A percentile compares a stretch with the other conserved stretches of the same genome.
Evolutionary conservation across 2,888 invertebrate genomes (phyloP).

Genomic region (Hemistola chrysoprasaria): DNA sequence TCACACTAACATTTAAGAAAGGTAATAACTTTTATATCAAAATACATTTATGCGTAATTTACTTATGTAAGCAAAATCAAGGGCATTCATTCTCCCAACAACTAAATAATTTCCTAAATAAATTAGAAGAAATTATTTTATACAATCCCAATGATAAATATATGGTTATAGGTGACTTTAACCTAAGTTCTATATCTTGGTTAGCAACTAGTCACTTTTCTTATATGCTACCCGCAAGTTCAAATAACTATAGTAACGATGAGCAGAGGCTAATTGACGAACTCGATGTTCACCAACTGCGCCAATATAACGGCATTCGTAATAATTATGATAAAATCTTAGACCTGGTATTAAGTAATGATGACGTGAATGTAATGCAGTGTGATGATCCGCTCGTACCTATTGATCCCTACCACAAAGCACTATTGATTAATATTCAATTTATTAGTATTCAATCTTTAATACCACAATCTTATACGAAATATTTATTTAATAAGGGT

Average conservation of each 20-base stretch:
- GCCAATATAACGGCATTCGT: conserved; percentile 1
- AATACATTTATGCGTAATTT: neutral
- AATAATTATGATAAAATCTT: conserved; percentile 2
- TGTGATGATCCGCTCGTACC: neutral
- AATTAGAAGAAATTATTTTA: neutral
- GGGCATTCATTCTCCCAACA: neutral
- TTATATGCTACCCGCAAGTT: too few relatives aligned
- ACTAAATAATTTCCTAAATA: neutral
- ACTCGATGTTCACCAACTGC: neutral
- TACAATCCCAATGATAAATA: neutral
- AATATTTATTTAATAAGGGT: neutral
- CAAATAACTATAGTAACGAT: too few relatives aligned
- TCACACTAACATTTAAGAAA: conserved; percentile 8
- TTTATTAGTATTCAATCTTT: neutral
- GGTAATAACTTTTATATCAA: neutral
- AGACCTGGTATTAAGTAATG: neutral
- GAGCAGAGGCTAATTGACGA: neutral
- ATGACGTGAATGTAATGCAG: neutral
- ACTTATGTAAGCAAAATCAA: neutral
- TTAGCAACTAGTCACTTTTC: neutral
- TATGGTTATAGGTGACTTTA: neutral
- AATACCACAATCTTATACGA: neutral
- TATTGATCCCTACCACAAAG: conserved; percentile 2
- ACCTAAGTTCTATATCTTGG: neutral
- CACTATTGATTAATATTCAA: neutral